Conservation (phyloP, 2,888 invertebrate genomes). For the Stenchaetothrips biformis region DNA sequence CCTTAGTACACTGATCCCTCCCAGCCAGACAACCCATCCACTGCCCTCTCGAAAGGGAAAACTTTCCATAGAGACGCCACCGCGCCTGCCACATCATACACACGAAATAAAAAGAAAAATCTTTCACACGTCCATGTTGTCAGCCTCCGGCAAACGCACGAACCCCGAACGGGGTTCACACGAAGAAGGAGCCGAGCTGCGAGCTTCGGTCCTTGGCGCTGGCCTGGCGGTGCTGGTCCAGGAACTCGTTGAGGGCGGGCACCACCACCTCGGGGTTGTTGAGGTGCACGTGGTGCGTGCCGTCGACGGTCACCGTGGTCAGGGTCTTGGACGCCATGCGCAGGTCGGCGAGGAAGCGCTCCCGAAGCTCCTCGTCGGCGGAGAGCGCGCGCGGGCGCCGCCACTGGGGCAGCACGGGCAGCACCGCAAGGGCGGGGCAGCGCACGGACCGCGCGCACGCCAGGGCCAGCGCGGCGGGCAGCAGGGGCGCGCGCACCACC, state of each 20-base stretch:
- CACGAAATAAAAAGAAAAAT: no score
- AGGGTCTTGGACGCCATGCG: background rate
- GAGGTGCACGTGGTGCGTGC: slow-evolving; percentile 17
- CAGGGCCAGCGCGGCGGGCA: background rate
- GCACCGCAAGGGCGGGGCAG: background rate
- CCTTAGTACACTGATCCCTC: no score
- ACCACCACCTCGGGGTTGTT: slow-evolving; percentile 20
- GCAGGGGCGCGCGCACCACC: background rate
- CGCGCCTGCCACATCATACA: no score
- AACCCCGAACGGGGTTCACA: no score
- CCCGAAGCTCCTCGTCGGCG: slow-evolving; percentile 4
- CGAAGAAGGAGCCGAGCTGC: background rate
- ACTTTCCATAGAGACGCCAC: no score
- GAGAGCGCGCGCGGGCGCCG: background rate
- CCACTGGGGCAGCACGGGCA: slow-evolving; percentile 21
- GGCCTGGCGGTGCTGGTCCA: background rate
- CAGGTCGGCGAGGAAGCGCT: slow-evolving; percentile 17
- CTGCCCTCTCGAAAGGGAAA: no score
- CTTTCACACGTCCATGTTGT: no score
- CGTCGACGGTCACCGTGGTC: background rate
- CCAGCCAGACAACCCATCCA: no score
- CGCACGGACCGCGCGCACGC: slow-evolving; percentile 3
- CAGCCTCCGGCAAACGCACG: no score
- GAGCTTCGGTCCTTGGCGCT: background rate
- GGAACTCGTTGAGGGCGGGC: slow-evolving; percentile 5